phyloP scores from a whole-genome alignment of 2,113 vertebrate genomes.

The Cebus imitator region DNA sequence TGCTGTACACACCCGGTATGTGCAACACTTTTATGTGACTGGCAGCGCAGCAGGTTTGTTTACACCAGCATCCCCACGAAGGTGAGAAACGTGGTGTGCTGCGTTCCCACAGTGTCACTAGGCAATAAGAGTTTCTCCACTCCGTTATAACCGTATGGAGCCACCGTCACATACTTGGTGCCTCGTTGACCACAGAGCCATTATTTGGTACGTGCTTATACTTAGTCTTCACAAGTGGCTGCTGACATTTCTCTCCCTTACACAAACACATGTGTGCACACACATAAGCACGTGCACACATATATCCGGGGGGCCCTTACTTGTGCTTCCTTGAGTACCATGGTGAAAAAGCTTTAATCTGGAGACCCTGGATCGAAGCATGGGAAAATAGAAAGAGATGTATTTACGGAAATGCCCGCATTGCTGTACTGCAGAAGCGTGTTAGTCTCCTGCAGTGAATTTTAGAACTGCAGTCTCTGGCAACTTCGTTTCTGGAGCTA shows the following conservation, averaged over 20 bases:
- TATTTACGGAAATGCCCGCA: background rate
- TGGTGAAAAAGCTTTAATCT: background rate
- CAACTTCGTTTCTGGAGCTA: background rate
- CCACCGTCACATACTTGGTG: too few relatives aligned
- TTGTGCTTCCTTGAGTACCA: background rate
- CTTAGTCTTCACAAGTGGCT: background rate
- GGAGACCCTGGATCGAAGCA: background rate
- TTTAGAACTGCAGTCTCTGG: background rate
- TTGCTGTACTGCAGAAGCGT: background rate
- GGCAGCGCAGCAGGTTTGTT: too few relatives aligned
- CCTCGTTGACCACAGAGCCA: background rate
- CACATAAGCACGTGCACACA: too few relatives aligned
- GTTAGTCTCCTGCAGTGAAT: background rate
- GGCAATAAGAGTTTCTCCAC: too few relatives aligned
- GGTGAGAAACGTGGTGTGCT: too few relatives aligned
- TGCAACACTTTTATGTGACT: too few relatives aligned
- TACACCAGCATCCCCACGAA: too few relatives aligned
- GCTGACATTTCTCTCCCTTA: background rate
- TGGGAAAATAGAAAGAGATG: background rate
- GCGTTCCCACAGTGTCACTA: background rate
- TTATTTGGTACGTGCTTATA: background rate
- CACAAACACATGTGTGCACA: background rate
- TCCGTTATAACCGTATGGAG: too few relatives aligned
- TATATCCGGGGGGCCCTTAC: background rate
- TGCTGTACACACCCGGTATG: too few relatives aligned